A percentile compares a stretch with the other conserved stretches of the same genome.
Evolutionary conservation across 2,797 vertebrate genomes (phyloP).

Genomic region (Hephaestus fuliginosus): DNA sequence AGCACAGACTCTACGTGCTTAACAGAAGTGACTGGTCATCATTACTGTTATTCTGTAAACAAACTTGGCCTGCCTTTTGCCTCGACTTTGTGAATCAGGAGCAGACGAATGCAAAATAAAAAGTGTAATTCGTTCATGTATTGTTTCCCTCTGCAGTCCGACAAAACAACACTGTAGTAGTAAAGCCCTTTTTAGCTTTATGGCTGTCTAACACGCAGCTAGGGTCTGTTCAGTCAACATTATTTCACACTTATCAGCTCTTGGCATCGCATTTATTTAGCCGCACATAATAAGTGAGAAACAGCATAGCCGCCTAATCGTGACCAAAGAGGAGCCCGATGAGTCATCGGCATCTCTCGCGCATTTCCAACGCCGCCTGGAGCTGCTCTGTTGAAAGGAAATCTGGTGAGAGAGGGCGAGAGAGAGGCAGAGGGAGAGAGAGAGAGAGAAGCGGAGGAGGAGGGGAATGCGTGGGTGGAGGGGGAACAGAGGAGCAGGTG

Average conservation of each 20-base stretch:
- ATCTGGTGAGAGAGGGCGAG: conserved; percentile 47
- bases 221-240: conserved; percentile 43
- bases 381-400: conserved; percentile 73
- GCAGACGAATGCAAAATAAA: background rate
- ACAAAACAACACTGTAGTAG: conserved; percentile 29
- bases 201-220: conserved; percentile 28
- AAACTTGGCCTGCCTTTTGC: background rate
- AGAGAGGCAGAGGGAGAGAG: background rate
- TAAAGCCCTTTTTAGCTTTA: conserved; percentile 31
- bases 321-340: conserved; percentile 70
- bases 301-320: conserved; percentile 65
- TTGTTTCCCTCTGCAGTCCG: conserved; percentile 3
- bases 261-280: conserved; percentile 62
- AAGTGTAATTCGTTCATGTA: background rate
- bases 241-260: conserved; percentile 66
- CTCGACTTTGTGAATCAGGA: conserved; percentile 4
- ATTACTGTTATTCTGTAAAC: background rate
- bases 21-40: background rate
- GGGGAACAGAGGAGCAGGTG: conserved; percentile 55
- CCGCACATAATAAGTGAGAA: conserved; percentile 73
- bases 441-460: conserved; percentile 23
- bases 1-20: background rate
- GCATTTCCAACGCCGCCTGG: conserved; percentile 58
- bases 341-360: conserved; percentile 83
- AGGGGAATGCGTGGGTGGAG: conserved; percentile 64